These are phyloP conservation scores for Sturnus vulgaris DNA, from an alignment of 2,113 vertebrate genomes.

Conservation along the genomic window DNA sequence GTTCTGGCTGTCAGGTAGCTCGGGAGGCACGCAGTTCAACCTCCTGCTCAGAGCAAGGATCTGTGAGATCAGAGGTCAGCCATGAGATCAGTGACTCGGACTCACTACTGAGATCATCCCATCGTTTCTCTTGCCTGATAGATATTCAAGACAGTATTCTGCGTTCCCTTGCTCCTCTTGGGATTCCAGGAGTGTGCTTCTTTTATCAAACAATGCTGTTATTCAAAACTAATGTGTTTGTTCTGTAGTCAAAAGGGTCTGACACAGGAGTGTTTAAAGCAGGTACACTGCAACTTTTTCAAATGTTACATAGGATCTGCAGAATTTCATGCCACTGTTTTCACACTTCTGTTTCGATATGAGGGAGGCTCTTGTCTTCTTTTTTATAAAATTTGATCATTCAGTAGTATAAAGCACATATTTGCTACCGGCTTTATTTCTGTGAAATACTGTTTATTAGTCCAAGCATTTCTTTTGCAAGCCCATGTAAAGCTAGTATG, in stretches of 20 bases:
- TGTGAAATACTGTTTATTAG: not conserved
- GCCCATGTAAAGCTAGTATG: not conserved
- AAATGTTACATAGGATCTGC: not conserved
- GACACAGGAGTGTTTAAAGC: not conserved
- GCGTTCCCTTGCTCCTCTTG: not conserved
- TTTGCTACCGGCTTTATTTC: not conserved
- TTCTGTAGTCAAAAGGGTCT: not conserved
- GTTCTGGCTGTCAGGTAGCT: not conserved
- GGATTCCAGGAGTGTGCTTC: not conserved
- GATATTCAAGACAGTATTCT: not conserved
- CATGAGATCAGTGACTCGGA: not conserved
- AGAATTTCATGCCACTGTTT: not conserved
- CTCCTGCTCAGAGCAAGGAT: not conserved
- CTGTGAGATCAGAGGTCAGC: not conserved
- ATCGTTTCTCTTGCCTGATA: not conserved
- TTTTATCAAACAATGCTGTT: not conserved
- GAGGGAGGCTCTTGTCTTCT: rapidly evolving
- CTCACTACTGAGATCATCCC: not conserved
- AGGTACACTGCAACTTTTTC: not conserved
- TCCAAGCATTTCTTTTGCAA: not conserved
- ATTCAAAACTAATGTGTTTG: not conserved
- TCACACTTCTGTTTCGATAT: not conserved
- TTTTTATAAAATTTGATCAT: not conserved
- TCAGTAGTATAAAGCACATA: not conserved
- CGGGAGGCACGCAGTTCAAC: rapidly evolving